phyloP scores from a whole-genome alignment of 2,797 vertebrate genomes.

The Phoxinus dragarum region DNA sequence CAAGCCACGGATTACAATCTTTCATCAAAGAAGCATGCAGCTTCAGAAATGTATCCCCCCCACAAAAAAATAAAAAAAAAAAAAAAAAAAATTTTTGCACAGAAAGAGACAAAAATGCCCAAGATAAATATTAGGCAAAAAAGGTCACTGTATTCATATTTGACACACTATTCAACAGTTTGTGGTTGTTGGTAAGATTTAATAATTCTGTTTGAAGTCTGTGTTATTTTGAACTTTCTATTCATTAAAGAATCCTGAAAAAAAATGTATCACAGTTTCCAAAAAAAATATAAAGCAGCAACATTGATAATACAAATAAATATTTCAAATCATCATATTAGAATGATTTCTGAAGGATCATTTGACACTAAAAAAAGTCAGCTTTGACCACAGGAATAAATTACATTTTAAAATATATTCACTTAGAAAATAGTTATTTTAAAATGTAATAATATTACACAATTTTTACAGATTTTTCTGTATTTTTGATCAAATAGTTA shows the following conservation, averaged over 20 bases:
- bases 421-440: not conserved
- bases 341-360: not conserved
- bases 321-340: not conserved
- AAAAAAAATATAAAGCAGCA: not conserved
- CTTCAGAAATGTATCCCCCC: not conserved
- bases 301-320: not conserved
- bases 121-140: not conserved
- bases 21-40: not conserved
- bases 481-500: not conserved
- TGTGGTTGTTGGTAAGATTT: not conserved
- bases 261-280: not conserved
- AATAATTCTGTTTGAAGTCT: not conserved
- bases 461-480: not conserved
- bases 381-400: not conserved
- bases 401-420: not conserved
- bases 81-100: not conserved
- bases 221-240: not conserved
- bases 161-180: not conserved
- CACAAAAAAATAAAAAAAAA: too few species aligned
- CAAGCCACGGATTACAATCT: not conserved
- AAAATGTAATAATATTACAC: not conserved
- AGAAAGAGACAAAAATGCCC: not conserved
- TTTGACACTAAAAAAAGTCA: not conserved
- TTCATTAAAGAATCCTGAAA: not conserved
- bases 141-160: too few species aligned